Evolutionary conservation across 2,888 invertebrate genomes (phyloP).

Genomic region (Cephus nigrinus): DNA sequence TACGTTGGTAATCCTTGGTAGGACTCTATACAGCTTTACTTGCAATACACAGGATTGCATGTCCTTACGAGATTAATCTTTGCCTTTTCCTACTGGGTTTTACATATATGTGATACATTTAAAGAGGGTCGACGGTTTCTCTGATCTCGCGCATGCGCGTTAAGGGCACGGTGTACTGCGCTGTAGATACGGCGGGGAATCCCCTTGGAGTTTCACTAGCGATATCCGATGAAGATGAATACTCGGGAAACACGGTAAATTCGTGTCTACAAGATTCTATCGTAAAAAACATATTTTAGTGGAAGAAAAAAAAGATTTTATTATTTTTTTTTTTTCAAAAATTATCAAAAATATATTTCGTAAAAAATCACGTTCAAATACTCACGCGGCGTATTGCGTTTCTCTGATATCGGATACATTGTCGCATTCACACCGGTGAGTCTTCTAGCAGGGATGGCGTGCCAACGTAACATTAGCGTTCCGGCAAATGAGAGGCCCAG

Average conservation of each 20-base stretch:
- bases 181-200: neutral
- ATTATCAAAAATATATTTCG: neutral
- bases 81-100: neutral
- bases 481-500: constrained; percentile 59
- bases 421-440: constrained; percentile 54
- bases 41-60: constrained; percentile 37
- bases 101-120: neutral
- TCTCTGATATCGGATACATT: constrained; percentile 29
- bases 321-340: too few relatives aligned
- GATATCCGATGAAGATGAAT: neutral
- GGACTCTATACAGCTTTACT: constrained; percentile 22
- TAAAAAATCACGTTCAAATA: neutral
- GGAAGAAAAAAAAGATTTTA: too few relatives aligned
- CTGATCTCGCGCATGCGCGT: neutral
- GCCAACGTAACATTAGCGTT: constrained; percentile 54
- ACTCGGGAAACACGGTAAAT: neutral
- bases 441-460: constrained; percentile 48
- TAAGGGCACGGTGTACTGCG: neutral
- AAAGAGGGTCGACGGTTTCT: neutral
- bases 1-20: constrained; percentile 32
- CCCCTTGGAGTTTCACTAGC: neutral
- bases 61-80: constrained; percentile 44
- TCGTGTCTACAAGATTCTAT: neutral
- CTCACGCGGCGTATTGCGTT: neutral
- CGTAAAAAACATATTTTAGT: too few relatives aligned